Evolutionary conservation across 2,797 vertebrate species (phyloP).

Genomic region (Nannoperca obscura): DNA sequence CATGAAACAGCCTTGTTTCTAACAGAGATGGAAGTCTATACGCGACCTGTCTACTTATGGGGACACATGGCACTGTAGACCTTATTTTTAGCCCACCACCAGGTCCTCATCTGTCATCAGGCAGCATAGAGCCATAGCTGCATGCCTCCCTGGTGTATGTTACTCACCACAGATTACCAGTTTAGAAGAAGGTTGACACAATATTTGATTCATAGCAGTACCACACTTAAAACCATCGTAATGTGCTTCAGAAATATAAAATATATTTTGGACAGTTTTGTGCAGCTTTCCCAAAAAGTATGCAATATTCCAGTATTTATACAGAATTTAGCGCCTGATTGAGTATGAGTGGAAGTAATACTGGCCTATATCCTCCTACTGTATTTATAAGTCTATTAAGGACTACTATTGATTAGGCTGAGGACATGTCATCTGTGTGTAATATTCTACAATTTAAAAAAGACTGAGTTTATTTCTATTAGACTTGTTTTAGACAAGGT

Average conservation of each 20-base stretch:
- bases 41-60: conserved; percentile 40
- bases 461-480: not conserved
- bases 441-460: not conserved
- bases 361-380: not conserved
- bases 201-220: not conserved
- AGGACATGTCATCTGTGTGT: not conserved
- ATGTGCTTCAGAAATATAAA: not conserved
- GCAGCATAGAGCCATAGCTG: conserved; percentile 28
- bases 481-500: not conserved
- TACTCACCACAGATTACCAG: conserved; percentile 56
- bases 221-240: not conserved
- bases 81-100: conserved; percentile 77
- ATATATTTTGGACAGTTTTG: not conserved
- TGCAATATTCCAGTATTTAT: not conserved
- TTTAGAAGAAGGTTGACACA: conserved; percentile 6
- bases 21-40: conserved; percentile 43
- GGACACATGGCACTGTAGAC: conserved; percentile 60
- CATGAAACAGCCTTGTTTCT: conserved; percentile 31
- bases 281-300: not conserved
- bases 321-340: not conserved
- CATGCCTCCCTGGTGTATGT: conserved; percentile 55
- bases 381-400: not conserved
- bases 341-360: not conserved
- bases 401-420: too few species aligned
- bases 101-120: conserved; percentile 54